Conservation (phyloP, 2,888 invertebrate species). For the Colletes collaris region DNA sequence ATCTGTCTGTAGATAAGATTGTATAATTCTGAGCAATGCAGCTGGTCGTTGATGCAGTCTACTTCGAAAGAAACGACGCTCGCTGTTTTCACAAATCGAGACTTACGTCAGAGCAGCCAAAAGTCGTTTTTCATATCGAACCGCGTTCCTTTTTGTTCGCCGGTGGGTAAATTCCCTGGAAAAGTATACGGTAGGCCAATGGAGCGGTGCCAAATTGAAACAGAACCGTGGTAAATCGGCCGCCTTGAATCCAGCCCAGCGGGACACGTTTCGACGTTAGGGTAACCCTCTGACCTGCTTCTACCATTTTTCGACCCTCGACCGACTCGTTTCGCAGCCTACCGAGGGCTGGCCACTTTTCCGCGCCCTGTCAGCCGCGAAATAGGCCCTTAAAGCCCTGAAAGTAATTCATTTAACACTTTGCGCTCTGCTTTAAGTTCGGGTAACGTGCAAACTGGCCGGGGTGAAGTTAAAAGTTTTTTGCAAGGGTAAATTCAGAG, state of each 20-base stretch:
- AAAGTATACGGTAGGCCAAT: conserved; percentile 33
- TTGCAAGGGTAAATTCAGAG: too few species aligned
- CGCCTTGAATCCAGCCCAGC: conserved; percentile 50
- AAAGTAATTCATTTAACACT: conserved; percentile 41
- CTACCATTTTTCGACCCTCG: conserved; percentile 34
- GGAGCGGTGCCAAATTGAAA: conserved; percentile 64
- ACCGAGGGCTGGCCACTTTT: too few species aligned
- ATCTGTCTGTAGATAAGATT: too few species aligned
- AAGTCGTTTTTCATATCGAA: conserved; percentile 27
- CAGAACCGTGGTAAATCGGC: conserved; percentile 55
- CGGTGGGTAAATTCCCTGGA: conserved; percentile 21
- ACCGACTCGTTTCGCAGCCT: conserved; percentile 15
- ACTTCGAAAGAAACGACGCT: too few species aligned
- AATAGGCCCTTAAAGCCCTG: conserved; percentile 26
- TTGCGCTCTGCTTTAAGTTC: neutral
- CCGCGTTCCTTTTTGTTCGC: conserved; percentile 30
- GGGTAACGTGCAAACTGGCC: too few species aligned
- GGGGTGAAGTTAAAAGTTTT: too few species aligned
- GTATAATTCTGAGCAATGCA: too few species aligned
- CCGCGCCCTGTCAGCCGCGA: neutral
- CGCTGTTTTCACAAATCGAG: too few species aligned
- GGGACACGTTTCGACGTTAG: conserved; percentile 48
- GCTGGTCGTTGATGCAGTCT: too few species aligned
- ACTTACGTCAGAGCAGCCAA: neutral
- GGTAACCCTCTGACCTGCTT: conserved; percentile 42